These are phyloP conservation scores for Chlorospingus flavigularis DNA, from an alignment of 2,797 vertebrate species.

Conservation along the genomic window DNA sequence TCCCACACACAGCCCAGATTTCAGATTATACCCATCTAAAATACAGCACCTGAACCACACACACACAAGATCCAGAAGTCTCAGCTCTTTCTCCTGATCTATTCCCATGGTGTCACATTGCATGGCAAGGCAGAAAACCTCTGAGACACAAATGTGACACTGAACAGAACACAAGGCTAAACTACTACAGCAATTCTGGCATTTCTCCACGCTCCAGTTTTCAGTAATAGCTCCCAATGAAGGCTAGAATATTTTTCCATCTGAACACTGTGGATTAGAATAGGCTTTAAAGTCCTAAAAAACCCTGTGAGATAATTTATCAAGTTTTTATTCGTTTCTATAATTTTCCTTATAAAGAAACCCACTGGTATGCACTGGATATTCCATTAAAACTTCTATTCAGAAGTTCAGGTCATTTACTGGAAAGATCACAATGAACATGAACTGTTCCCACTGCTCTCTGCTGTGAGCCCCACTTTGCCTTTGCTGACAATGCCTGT, in stretches of 20 bases:
- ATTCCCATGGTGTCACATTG: background rate
- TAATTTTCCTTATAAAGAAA: background rate
- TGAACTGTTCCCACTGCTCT: background rate
- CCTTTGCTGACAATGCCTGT: background rate
- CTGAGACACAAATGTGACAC: background rate
- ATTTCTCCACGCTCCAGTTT: background rate
- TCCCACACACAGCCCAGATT: background rate
- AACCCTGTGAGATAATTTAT: background rate
- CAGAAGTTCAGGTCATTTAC: background rate
- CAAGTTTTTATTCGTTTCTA: background rate
- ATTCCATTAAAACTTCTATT: background rate
- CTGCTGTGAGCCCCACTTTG: background rate
- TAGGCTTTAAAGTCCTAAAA: background rate
- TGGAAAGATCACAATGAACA: background rate
- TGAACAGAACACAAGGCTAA: background rate
- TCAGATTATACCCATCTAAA: background rate
- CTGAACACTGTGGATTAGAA: background rate
- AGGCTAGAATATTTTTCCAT: background rate
- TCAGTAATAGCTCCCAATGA: background rate
- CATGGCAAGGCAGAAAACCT: background rate
- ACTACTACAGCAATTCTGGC: background rate
- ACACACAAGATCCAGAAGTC: background rate
- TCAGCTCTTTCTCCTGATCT: background rate
- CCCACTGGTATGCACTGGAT: background rate
- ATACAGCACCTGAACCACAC: background rate